Base-by-base conservation (phyloP, 2,113 vertebrate genomes). In the Lynx canadensis region DNA sequence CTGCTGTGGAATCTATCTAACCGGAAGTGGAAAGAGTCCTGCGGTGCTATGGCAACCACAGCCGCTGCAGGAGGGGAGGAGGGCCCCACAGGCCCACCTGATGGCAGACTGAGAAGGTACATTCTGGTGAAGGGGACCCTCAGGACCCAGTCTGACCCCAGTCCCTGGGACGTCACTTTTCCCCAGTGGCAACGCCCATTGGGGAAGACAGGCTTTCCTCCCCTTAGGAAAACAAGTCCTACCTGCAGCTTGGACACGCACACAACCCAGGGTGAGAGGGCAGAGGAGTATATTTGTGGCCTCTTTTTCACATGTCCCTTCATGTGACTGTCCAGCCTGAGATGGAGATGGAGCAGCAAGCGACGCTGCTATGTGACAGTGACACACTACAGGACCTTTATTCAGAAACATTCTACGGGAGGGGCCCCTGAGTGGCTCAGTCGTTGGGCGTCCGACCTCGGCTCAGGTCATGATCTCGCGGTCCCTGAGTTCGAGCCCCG, bases 41-140 rank as follows among this genome's bases (percentile, higher is more conserved):
- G 81, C 36, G 27, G 60, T 45, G 45, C 76, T 91, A 94, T 97
- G 95, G 93, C 91, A 97, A 95, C 96, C 25, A 11, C 8, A 5
- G 69, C 45, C 63, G 66, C 87, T 81, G 38, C 57, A 55, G 23
- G 13, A 45, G 1, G 48, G 45, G 21, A 68, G 33, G 11, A 68
- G n/a, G 82, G 52, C 38, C 50, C 12, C 33, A 13, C n/a, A 14
- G 15, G 16, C 57, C 71, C 12, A 9, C 16, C 55, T 52, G 50
- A 6, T 2, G 11, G 19, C 15, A 0, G 12, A 16, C 5, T 10
- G 14, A 29, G 33, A 92, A 50, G 31, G 38, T 2, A 1, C 23
- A 27, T 50, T 38, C 33, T 29, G 0, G 5, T 8, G 7, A 74
- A 50, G 14, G 14, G 21, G 5, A 25, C 15, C 9, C 50, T 80